These are phyloP conservation scores for Spodoptera litura DNA, from an alignment of 1,140 invertebrate species.

Conservation along the genomic window DNA sequence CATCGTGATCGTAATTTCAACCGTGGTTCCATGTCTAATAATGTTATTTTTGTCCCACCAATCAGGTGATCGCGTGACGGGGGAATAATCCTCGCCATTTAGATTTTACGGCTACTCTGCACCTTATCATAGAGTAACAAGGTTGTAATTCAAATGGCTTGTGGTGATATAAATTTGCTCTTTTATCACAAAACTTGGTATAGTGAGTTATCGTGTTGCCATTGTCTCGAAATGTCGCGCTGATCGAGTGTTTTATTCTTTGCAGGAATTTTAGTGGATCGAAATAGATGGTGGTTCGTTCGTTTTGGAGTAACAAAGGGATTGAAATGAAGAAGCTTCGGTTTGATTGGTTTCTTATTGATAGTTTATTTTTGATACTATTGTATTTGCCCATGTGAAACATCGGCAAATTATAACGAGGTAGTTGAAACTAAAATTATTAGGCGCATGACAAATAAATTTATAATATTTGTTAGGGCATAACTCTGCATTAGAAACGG, in stretches of 20 bases:
- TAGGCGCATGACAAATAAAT: no score
- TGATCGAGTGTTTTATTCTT: constrained; percentile 54
- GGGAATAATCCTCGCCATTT: constrained; percentile 43
- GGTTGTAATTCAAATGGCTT: constrained; percentile 22
- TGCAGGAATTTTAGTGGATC: constrained; percentile 41
- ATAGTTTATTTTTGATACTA: no score
- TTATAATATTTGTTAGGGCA: no score
- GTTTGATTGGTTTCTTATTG: neutral
- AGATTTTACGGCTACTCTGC: neutral
- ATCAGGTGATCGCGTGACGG: constrained; percentile 61
- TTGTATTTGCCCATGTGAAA: no score
- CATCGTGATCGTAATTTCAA: constrained; percentile 57
- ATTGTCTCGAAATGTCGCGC: constrained; percentile 52
- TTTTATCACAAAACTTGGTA: constrained; percentile 42
- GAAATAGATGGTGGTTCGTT: constrained; percentile 27
- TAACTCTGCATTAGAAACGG: no score
- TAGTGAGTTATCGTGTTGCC: constrained; percentile 53
- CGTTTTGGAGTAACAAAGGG: neutral
- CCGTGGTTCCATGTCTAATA: constrained; percentile 57
- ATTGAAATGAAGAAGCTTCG: constrained; percentile 6
- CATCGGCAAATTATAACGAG: no score
- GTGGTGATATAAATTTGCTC: constrained; percentile 6
- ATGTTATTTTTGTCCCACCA: constrained; percentile 63
- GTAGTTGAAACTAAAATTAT: no score
- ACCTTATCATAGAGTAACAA: constrained; percentile 54